Conservation (phyloP, 2,888 invertebrate species). For the Epinotia nisella region DNA sequence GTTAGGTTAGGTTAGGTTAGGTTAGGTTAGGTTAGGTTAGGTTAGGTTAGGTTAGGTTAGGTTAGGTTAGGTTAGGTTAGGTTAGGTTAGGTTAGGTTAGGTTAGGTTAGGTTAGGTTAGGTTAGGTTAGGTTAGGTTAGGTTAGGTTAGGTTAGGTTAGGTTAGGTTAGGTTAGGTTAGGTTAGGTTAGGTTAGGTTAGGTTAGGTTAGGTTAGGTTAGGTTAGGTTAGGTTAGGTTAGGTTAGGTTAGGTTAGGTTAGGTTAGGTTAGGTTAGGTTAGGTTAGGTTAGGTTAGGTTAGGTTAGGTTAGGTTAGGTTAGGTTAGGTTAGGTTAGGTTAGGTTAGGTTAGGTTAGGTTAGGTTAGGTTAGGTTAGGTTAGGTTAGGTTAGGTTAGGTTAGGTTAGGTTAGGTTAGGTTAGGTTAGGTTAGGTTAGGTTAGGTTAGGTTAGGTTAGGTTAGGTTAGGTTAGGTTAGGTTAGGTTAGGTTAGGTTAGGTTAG, state of each 20-base stretch:
- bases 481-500: slow-evolving; percentile 46
- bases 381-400: slow-evolving; percentile 42
- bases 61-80: slow-evolving; percentile 41
- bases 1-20: slow-evolving; percentile 43
- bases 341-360: slow-evolving; percentile 42
- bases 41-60: slow-evolving; percentile 43
- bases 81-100: slow-evolving; percentile 32
- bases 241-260: slow-evolving; percentile 38
- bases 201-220: slow-evolving; percentile 38
- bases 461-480: slow-evolving; percentile 48
- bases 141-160: slow-evolving; percentile 21
- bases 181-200: slow-evolving; percentile 38
- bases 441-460: slow-evolving; percentile 50
- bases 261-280: slow-evolving; percentile 36
- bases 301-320: slow-evolving; percentile 42
- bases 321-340: slow-evolving; percentile 36
- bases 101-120: slow-evolving; percentile 15
- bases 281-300: slow-evolving; percentile 37
- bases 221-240: slow-evolving; percentile 38
- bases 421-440: slow-evolving; percentile 48
- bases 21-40: slow-evolving; percentile 42
- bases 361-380: slow-evolving; percentile 30
- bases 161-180: slow-evolving; percentile 13
- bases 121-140: slow-evolving; percentile 21
- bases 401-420: slow-evolving; percentile 45